Base-by-base conservation (phyloP, 2,888 invertebrate genomes). In the Drosophila greeni region DNA sequence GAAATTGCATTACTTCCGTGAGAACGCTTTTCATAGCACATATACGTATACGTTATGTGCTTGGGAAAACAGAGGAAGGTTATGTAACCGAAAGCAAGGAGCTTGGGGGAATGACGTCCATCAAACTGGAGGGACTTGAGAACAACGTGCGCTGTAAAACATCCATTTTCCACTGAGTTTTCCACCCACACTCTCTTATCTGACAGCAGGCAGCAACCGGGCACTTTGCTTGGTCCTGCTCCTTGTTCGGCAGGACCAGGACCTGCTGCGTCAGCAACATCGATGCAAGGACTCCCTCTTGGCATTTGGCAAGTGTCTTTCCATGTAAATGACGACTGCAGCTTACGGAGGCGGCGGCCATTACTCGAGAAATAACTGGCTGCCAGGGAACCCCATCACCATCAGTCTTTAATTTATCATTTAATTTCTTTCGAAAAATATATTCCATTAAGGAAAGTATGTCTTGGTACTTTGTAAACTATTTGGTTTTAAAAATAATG, bases 1-100 rank as follows among this genome's bases (percentile, higher is more conserved):
- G 70, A 79, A 68, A 78, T 82, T 78, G 82, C 69, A 72, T 78
- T 73, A 73, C 49, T 66, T 67, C 64, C 76, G 72, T 47, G 55
- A 66, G 52, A 82, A 54, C 48, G 65, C 64, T 69, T 82, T 69
- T 20, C 72, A 66, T 73, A 77, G 83, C 69, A 80, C 51, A 74
- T 40, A 59, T 24, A 23, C 36, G 36, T 40, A 47, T 33, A 40
- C 14, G 5, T 42, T 18, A 45, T 45, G 18, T 29, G 29, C 8
- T 26, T 16, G n/a, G 3, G 24, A 7, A 29, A 24, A 18, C 20
- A 7, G 12, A 31, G 45, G 20, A 16, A 45, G 59, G 53, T 77
- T 79, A 77, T 67, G 66, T 69, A 82, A 82, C 16, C 26, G 42
- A 5, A 24, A 24, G 23, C n/a, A n/a, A 8, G 48, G 34, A 26